phyloP scores from a whole-genome alignment of 2,888 invertebrate genomes.

The Blomia tropicalis region DNA sequence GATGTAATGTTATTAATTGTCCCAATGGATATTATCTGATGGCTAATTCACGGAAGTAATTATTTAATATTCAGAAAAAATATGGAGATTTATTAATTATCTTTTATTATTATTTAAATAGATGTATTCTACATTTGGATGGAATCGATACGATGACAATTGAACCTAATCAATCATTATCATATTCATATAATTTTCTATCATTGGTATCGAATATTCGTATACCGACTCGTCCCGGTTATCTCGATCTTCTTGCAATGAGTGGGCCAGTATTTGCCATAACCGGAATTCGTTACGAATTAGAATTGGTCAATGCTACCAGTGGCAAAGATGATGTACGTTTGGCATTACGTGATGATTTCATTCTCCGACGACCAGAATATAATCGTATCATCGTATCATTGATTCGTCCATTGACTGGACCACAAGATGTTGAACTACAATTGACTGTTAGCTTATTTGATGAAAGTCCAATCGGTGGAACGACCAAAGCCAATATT shows the following conservation, averaged over 20 bases:
- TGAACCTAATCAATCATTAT: conserved; percentile 46
- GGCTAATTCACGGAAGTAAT: conserved; percentile 57
- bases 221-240: conserved; percentile 45
- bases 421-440: conserved; percentile 78
- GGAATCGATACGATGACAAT: neutral
- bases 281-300: conserved; percentile 55
- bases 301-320: conserved; percentile 46
- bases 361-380: conserved; percentile 38
- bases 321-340: conserved; percentile 39
- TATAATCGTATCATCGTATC: conserved; percentile 59
- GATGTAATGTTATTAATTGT: conserved; percentile 70
- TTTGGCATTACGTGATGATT: conserved; percentile 32
- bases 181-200: conserved; percentile 81
- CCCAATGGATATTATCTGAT: conserved; percentile 68
- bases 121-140: neutral
- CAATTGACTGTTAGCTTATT: conserved; percentile 66
- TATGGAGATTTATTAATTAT: neutral
- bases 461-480: conserved; percentile 53
- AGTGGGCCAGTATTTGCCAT: conserved; percentile 56
- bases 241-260: conserved; percentile 69
- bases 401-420: conserved; percentile 54
- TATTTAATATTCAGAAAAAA: neutral
- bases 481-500: conserved; percentile 67
- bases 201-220: conserved; percentile 70
- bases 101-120: too few species aligned